Percentiles rank a stretch among this genome's conserved stretches.
Evolutionary conservation across 2,888 invertebrate species (phyloP).

Genomic region (Augiades crinisus): DNA sequence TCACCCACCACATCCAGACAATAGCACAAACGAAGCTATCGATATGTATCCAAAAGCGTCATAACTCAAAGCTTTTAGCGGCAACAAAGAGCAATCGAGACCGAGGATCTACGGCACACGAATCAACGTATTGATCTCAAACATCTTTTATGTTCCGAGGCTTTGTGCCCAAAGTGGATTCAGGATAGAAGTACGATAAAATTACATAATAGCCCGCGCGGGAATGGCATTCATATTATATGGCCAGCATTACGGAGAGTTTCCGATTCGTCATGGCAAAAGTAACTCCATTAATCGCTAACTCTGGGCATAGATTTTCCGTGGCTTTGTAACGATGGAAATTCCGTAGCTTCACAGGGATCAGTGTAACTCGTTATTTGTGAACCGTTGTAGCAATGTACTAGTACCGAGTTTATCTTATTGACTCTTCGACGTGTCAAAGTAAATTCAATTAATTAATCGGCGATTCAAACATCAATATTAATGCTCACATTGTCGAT

Average conservation of each 20-base stretch:
- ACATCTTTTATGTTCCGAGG: slow-evolving; percentile 21
- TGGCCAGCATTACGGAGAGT: slow-evolving; percentile 52
- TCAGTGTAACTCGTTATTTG: neutral
- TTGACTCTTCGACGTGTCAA: neutral
- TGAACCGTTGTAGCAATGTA: neutral
- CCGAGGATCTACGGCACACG: slow-evolving; percentile 11
- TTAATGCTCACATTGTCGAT: slow-evolving; percentile 3
- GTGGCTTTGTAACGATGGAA: neutral
- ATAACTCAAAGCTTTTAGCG: slow-evolving; percentile 26
- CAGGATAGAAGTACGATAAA: slow-evolving; percentile 25
- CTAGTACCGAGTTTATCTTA: neutral
- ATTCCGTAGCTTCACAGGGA: too few relatives aligned
- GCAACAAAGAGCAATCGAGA: slow-evolving; percentile 24
- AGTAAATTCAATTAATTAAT: slow-evolving; percentile 5
- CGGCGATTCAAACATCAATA: slow-evolving; percentile 1
- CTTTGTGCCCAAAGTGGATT: slow-evolving; percentile 19
- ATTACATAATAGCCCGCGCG: slow-evolving; percentile 22
- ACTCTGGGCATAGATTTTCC: neutral
- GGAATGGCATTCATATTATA: slow-evolving; percentile 45
- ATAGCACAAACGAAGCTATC: slow-evolving; percentile 13
- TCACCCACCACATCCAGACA: slow-evolving; percentile 8
- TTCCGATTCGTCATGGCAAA: slow-evolving; percentile 56
- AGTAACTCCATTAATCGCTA: slow-evolving; percentile 32
- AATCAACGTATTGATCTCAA: slow-evolving; percentile 20
- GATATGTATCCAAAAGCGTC: slow-evolving; percentile 13